Evolutionary conservation across 2,113 vertebrate species (phyloP), one percentile per base, ranked within the genome.

Genomic region (Gopherus flavomarginatus): DNA sequence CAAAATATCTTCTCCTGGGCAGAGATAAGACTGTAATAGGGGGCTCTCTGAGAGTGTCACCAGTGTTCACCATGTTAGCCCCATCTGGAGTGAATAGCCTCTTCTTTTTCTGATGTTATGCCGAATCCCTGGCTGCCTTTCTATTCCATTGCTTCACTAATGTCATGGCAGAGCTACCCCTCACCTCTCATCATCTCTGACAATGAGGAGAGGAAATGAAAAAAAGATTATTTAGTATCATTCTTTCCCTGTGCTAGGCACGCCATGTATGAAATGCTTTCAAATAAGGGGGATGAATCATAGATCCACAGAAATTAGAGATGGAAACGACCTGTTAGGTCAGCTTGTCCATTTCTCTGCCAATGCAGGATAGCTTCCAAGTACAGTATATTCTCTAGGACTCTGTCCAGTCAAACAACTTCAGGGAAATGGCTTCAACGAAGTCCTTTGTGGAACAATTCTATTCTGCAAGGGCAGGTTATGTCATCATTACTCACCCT

Each of bases 271-370:
- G 96, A 92, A 95, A 95, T 92, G 5, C 84, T 95, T 93, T 93
- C 92, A 92, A 90, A 97, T 95, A 93, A 89, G 91, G 90, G 80
- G 89, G 88, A 96, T 96, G 95, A 97, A 97, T 97, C 69, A 93
- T 47, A 85, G 86, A 92, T 52, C 57, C 80, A 92, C 84, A 97
- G 96, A 96, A 97, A 97, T 96, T 94, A 97, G 93, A 97, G 96
- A 95, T 49, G 93, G 96, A 96, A 96, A 97, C 85, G 93, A 94
- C 92, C 91, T 95, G 87, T 91, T 24, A 90, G 97, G 96, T 97
- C 96, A 97, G 84, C 19, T 88, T 92, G 95, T 56, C 96, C 92
- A 69, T 96, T 97, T 94, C 85, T 81, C n/a, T 92, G 86, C 13
- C 56, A 95, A 90, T 85, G 81, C 79, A 95, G 94, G 91, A 85